phyloP scores from a whole-genome alignment of 2,888 invertebrate genomes.

The Parasteatoda lunata region DNA sequence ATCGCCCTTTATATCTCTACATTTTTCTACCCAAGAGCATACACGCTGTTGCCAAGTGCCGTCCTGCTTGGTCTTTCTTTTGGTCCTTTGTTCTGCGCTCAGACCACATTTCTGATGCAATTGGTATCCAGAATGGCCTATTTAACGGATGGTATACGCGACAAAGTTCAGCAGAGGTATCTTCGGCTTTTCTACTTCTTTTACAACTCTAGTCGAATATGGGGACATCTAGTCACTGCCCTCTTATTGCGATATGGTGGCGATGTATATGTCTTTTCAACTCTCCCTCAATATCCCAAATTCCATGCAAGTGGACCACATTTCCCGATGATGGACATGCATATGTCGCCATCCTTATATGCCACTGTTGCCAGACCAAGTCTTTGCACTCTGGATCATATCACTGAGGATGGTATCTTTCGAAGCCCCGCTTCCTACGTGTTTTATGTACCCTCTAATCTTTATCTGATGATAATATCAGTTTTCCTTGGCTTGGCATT shows the following conservation, averaged over 20 bases:
- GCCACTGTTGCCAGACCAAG: constrained; percentile 59
- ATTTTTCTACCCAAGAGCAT: constrained; percentile 68
- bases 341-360: constrained; percentile 57
- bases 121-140: constrained; percentile 66
- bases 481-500: constrained; percentile 64
- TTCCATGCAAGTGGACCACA: constrained; percentile 40
- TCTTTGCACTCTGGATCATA: constrained; percentile 61
- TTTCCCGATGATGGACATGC: constrained; percentile 50
- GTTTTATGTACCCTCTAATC: constrained; percentile 64
- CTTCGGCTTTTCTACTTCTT: constrained; percentile 68
- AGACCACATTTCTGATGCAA: constrained; percentile 69
- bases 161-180: constrained; percentile 67
- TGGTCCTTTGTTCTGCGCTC: constrained; percentile 68
- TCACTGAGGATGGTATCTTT: constrained; percentile 49
- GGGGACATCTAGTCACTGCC: constrained; percentile 64
- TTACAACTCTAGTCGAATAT: constrained; percentile 66
- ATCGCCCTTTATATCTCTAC: constrained; percentile 68
- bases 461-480: constrained; percentile 64
- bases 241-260: constrained; percentile 60
- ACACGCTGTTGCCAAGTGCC: constrained; percentile 66
- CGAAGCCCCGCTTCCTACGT: constrained; percentile 55
- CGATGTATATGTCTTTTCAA: constrained; percentile 62
- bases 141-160: constrained; percentile 63
- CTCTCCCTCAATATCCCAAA: constrained; percentile 43
- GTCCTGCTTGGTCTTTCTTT: constrained; percentile 65